Base-by-base conservation (phyloP, 2,888 invertebrate genomes). In the Zygothrica quintamaculata region DNA sequence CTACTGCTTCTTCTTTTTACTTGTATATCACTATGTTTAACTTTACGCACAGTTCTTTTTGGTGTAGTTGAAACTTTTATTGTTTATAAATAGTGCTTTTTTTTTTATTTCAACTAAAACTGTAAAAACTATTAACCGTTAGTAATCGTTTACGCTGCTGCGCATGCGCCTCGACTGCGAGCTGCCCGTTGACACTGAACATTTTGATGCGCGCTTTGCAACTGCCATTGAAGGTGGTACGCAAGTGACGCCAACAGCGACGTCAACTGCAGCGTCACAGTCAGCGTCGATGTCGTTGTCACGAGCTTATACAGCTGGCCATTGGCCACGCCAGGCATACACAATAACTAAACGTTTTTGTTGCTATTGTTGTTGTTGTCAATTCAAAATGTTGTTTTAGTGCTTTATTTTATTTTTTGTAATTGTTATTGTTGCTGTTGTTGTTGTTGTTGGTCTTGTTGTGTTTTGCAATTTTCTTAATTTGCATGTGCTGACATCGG, bases 381-480 rank as follows among this genome's bases (percentile, higher is more conserved):
- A 48, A 59, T 56, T 16, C 46, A 51, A 69, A 68, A 50, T 62
- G 57, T 44, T 65, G 36, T 55, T 57, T 42, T 58, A 31, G 16
- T 42, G 22, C 26, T 44, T 39, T 13, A 7, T 25, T 47, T 40
- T 36, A 11, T 5, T 48, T 42, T 29, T 37, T 29, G 43, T 53
- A 61, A 31, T 31, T 60, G 55, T 58, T 59, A 51, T 53, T 53
- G 51, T 56, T 31, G 52, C 53, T 50, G 39, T 40, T 43, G 15
- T 13, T 34, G n/a, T 18, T 53, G 12, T n/a, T 51, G 44, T 6
- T 51, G 33, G 29, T 65, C 39, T 44, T 51, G 26, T 48, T 66
- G 39, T 50, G 56, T 70, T 81, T 82, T 78, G 82, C 85, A 81
- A 82, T 87, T 87, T 82, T 87, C 87, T 84, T 87, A 82, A 82